phyloP scores from a whole-genome alignment of 2,888 invertebrate genomes.

The Trissolcus japonicus region DNA sequence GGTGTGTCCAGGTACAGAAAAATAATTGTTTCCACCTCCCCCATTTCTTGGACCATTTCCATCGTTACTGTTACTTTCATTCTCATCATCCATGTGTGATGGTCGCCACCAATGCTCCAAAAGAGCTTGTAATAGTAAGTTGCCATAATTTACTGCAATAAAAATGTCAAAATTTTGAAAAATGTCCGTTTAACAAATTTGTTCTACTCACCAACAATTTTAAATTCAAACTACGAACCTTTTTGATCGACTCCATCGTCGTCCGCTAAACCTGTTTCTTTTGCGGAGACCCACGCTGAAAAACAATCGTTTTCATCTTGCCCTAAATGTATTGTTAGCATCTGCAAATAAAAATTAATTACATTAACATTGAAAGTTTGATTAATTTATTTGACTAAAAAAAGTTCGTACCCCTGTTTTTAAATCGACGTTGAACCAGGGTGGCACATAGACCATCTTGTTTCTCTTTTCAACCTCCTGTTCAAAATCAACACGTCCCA shows the following conservation, averaged over 20 bases:
- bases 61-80: conserved; percentile 81
- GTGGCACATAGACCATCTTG: conserved; percentile 96
- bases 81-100: conserved; percentile 83
- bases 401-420: conserved; percentile 91
- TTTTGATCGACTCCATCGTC: conserved; percentile 86
- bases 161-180: conserved; percentile 43
- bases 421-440: conserved; percentile 99
- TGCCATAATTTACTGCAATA: conserved; percentile 92
- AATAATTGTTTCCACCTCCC: conserved; percentile 81
- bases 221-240: conserved; percentile 73
- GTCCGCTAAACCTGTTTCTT: conserved; percentile 91
- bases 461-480: conserved; percentile 93
- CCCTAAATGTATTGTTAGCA: conserved; percentile 97
- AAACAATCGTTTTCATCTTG: conserved; percentile 99
- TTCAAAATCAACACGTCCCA: conserved; percentile 94
- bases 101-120: conserved; percentile 95
- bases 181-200: neutral
- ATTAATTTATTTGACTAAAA: neutral
- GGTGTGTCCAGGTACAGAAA: conserved; percentile 95
- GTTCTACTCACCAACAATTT: neutral
- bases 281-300: conserved; percentile 98
- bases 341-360: conserved; percentile 77
- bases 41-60: conserved; percentile 70
- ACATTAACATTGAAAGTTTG: neutral
- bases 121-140: conserved; percentile 93